Base-by-base conservation (phyloP, 1,140 invertebrate species). In the Plectrocnemia conspersa region DNA sequence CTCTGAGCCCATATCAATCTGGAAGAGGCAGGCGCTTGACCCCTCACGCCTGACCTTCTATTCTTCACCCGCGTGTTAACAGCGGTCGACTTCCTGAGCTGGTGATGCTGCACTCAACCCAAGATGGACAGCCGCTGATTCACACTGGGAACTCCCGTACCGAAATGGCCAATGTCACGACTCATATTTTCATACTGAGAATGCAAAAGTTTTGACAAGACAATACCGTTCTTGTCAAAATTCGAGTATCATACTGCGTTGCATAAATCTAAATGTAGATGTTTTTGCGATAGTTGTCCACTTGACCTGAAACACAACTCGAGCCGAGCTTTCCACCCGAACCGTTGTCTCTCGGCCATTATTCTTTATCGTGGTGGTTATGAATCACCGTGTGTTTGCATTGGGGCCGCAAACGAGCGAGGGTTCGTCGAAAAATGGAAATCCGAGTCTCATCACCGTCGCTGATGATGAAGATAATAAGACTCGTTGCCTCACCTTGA, bases 311-410 rank as follows among this genome's bases (percentile, higher is more conserved):
- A 27, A 27, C 29, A 47, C 24, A 47, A 47, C 19, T 27, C 29
- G 45, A 19, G 23, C 24, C 21, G 23, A 27, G 22, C 16, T 44
- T 44, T 44, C 25, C 18, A 27, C 25, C 29, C 24, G 25, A 29
- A 16, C 19, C 25, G n/a, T 29, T 27, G 27, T 46, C 45, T 29
- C 24, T 22, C 29, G 6, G 10, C 3, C 18, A 49, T 35, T 53
- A 29, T 29, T 6, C 27, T 7, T 29, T 29, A 7, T 29, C n/a
- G 27, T 29, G 27, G 6, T n/a, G 27, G 27, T 29, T 7, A 7
- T 29, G 6, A 6, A 29, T 7, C 27, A 29, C 27, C 6, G 6
- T 29, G n/a, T 7, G n/a, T 29, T 29, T 29, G n/a, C 27, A 29
- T 29, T n/a, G n/a, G n/a, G n/a, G 27, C n/a, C 27, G n/a, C 27